Evolutionary conservation across 64 coral and sea anemone species (phyloP).

Genomic region (Anthopleura sola): DNA sequence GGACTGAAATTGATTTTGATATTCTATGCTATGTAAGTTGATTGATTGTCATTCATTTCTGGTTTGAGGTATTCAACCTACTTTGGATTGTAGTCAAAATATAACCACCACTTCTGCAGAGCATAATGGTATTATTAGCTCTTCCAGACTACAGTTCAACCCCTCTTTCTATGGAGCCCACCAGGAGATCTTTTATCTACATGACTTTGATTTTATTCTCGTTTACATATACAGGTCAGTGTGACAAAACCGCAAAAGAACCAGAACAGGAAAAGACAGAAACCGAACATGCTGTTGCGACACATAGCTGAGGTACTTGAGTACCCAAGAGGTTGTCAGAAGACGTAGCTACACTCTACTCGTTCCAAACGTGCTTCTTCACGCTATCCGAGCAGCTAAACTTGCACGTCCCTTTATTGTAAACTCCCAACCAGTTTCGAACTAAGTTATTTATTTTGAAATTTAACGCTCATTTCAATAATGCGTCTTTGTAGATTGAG

Average conservation of each 20-base stretch:
- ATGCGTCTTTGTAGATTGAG: too few relatives aligned
- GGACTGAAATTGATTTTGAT: too few relatives aligned
- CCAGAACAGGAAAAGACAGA: slow-evolving; percentile 1
- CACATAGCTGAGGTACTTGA: neutral
- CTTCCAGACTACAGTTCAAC: neutral
- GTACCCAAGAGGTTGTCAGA: neutral
- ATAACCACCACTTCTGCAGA: neutral
- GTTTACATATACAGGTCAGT: neutral
- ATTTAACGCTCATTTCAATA: neutral
- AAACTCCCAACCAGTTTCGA: neutral
- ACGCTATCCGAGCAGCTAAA: neutral
- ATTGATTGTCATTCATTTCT: neutral
- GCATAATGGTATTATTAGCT: neutral
- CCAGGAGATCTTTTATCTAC: neutral
- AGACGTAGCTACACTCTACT: neutral
- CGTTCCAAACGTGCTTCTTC: neutral
- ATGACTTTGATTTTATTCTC: neutral
- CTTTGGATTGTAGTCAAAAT: neutral
- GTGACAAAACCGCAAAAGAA: neutral
- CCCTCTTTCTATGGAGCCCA: neutral
- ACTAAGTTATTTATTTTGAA: neutral
- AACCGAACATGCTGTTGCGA: neutral
- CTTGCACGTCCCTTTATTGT: neutral
- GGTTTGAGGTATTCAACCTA: neutral
- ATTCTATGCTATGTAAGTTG: too few relatives aligned